Percentiles rank a stretch among this genome's conserved stretches.
Conservation (phyloP, 2,113 vertebrate species). For the Ancistrus triradiatus region DNA sequence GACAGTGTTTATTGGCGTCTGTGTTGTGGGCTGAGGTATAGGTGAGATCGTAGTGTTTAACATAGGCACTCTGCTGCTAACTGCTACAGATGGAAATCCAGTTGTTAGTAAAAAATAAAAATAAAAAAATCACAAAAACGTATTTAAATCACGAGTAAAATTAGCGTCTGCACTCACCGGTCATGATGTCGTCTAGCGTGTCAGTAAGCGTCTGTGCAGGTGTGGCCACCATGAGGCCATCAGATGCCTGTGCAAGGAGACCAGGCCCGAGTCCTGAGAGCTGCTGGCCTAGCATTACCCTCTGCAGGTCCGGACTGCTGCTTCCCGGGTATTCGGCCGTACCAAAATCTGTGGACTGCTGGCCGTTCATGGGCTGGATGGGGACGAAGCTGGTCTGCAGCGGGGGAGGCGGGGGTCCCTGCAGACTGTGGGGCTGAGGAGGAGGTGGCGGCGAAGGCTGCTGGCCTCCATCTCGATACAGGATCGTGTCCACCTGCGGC, state of each 20-base stretch:
- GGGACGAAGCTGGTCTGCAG: conserved; percentile 83
- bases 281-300: conserved; percentile 89
- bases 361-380: conserved; percentile 83
- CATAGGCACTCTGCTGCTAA: conserved; percentile 90
- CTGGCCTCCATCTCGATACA: conserved; percentile 77
- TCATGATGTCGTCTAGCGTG: conserved; percentile 99
- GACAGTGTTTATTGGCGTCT: conserved; percentile 75
- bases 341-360: conserved; percentile 81
- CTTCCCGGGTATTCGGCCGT: conserved; percentile 83
- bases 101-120: conserved; percentile 1
- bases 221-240: conserved; percentile 88
- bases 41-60: conserved; percentile 81
- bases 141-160: background rate
- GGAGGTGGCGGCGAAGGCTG: conserved; percentile 62
- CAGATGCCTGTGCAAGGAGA: conserved; percentile 87
- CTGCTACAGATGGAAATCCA: conserved; percentile 72
- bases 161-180: conserved; percentile 73
- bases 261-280: conserved; percentile 84
- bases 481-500: conserved; percentile 85
- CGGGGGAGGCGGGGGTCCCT: conserved; percentile 61
- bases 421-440: conserved; percentile 65
- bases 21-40: conserved; percentile 75
- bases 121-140: background rate
- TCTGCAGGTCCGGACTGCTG: conserved; percentile 87
- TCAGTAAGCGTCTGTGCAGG: conserved; percentile 94